Base-by-base conservation (phyloP, 2,797 vertebrate species). In the Chaetodon trifasciatus region DNA sequence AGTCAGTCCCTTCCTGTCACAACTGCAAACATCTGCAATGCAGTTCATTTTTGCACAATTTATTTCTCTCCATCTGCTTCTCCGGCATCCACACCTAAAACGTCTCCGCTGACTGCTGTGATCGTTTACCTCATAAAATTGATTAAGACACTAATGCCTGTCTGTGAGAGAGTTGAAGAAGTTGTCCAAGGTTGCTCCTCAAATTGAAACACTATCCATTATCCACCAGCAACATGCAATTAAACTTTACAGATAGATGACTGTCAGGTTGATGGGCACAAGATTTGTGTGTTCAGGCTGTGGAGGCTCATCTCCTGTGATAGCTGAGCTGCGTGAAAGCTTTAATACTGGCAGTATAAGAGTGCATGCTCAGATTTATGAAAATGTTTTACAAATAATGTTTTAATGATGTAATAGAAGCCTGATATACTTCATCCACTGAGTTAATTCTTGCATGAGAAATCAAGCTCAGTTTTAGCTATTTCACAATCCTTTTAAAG, bases 131-230 rank as follows among this genome's bases (percentile, higher is more conserved):
- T 78, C 72, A 42, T 78, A 81, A 82, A 86, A 74, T 46, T 81
- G 82, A 89, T 88, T 60, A 85, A 65, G 78, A 85, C 72, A 76
- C 69, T 81, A 79, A 86, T 81, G 76, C 16, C 37, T 28, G 69
- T 68, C 42, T 13, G 19, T 73, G 78, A 83, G 70, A 78, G 76
- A 73, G 39, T 56, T 73, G 68, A 70, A 63, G 68, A 71, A 85
- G 79, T 65, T 74, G 71, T 72, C 82, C 55, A 56, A 72, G 83
- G 69, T 79, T 83, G 68, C 76, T 52, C 42, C 46, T 71, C 65
- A 32, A 37, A 71, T 56, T 82, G 65, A 85, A 78, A 72, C 65
- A 6, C 76, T 28, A 61, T 82, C 76, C 79, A 83, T 89, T 85
- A 85, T 64, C 46, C 57, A 37, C 0, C 1, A 37, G 73, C 58